Conservation (phyloP, 2,888 invertebrate species). For the Eilema sororculum region DNA sequence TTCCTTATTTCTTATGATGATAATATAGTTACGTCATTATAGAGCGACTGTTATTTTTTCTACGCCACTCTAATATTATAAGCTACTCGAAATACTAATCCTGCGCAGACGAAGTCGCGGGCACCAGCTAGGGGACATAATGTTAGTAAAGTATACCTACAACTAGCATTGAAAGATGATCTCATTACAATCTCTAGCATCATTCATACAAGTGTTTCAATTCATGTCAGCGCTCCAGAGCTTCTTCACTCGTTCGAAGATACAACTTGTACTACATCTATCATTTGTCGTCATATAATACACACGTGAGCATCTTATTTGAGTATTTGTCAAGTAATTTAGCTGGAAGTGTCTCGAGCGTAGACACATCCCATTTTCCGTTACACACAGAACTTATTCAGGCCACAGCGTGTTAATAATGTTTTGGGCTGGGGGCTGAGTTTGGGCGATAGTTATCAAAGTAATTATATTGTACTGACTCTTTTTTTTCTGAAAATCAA, state of each 20-base stretch:
- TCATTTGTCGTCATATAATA: conserved; percentile 11
- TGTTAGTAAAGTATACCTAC: no score
- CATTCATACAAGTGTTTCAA: no score
- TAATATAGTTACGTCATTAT: no score
- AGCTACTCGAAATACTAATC: no score
- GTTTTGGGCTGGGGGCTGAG: conserved; percentile 23
- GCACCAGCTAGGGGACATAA: no score
- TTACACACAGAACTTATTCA: conserved; percentile 43
- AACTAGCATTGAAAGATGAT: no score
- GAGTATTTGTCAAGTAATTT: conserved; percentile 55
- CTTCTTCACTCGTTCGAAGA: background rate
- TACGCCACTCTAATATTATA: no score
- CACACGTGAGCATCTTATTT: conserved; percentile 29
- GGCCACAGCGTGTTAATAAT: conserved; percentile 31
- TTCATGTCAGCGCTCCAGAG: background rate
- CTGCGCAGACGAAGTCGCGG: no score
- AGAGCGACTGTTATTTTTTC: no score
- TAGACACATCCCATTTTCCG: conserved; percentile 35
- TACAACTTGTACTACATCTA: background rate
- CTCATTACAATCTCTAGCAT: no score
- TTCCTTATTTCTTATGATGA: no score
- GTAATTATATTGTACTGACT: background rate
- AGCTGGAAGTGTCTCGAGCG: conserved; percentile 40
- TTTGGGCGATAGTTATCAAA: background rate
- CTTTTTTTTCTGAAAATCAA: no score